These are phyloP conservation scores for Siderastrea siderea DNA, from an alignment of 92 coral and sea anemone species.

Conservation along the genomic window DNA sequence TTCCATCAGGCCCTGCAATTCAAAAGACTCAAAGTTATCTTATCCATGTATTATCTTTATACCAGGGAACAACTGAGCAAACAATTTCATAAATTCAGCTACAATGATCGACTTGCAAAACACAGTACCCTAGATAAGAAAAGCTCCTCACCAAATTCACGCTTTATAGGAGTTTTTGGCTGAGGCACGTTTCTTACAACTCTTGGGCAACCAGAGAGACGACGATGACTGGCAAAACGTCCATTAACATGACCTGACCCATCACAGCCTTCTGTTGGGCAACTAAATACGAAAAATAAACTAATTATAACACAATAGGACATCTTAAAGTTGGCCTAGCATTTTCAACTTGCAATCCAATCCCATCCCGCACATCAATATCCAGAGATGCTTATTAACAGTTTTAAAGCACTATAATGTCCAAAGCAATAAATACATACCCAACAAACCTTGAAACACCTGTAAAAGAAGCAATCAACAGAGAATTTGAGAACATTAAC, in stretches of 20 bases:
- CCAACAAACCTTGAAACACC: slow-evolving; percentile 43
- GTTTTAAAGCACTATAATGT: neutral
- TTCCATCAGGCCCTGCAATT: slow-evolving; percentile 44
- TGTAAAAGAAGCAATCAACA: neutral
- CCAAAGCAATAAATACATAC: slow-evolving; percentile 28
- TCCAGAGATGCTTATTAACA: neutral
- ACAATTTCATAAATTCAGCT: neutral
- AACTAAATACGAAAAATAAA: slow-evolving; percentile 51
- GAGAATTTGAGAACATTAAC: neutral
- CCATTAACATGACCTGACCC: slow-evolving; percentile 98
- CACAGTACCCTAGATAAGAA: neutral
- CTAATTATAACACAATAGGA: neutral
- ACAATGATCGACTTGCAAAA: neutral
- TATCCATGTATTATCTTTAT: no score
- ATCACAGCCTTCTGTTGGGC: slow-evolving; percentile 98
- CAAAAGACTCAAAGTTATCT: neutral
- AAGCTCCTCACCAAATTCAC: slow-evolving; percentile 73
- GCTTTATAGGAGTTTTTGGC: slow-evolving; percentile 75
- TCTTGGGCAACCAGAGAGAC: slow-evolving; percentile 91
- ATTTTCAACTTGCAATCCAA: no score
- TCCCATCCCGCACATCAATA: neutral
- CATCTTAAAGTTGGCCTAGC: no score
- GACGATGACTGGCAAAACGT: slow-evolving; percentile 88
- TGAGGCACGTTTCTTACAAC: slow-evolving; percentile 65
- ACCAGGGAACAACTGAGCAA: neutral